A percentile compares a stretch with the other conserved stretches of the same genome.
phyloP scores from a whole-genome alignment of 37 sponge, comb jelly and placozoan genomes.

The Hexactinellida sp. region DNA sequence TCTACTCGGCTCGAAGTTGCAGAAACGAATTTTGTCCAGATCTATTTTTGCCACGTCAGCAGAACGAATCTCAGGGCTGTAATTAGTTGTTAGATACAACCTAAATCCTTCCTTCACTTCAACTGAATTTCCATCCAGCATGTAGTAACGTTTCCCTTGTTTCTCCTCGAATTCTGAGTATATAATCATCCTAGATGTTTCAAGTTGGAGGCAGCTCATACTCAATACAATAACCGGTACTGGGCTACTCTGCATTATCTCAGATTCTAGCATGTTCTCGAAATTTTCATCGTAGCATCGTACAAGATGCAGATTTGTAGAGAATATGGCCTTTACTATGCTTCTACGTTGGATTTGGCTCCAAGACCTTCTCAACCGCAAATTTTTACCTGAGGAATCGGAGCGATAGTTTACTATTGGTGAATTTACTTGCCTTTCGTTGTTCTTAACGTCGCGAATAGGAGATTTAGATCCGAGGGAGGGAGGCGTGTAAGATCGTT shows the following conservation, averaged over 20 bases:
- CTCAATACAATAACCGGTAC: not conserved
- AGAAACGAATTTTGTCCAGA: not conserved
- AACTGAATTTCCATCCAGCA: not conserved
- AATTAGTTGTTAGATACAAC: not conserved
- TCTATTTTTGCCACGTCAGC: not conserved
- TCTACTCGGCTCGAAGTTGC: not conserved
- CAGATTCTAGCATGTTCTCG: not conserved
- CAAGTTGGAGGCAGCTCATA: not conserved
- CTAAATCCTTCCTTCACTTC: not conserved
- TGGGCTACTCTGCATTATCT: not conserved
- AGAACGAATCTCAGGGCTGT: not conserved
- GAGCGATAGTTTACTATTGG: not conserved
- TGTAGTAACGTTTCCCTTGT: not conserved
- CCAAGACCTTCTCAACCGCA: not conserved
- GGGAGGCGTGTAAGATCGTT: not conserved
- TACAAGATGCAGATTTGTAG: not conserved
- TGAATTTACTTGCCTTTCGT: not conserved
- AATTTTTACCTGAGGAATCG: not conserved
- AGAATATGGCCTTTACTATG: not conserved
- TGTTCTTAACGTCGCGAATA: not conserved
- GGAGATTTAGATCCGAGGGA: not conserved
- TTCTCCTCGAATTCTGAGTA: conserved; percentile 1
- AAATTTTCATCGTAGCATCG: not conserved
- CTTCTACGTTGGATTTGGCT: not conserved
- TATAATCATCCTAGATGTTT: not conserved